phyloP scores from a whole-genome alignment of 2,113 vertebrate genomes.

The Lepus timidus region DNA sequence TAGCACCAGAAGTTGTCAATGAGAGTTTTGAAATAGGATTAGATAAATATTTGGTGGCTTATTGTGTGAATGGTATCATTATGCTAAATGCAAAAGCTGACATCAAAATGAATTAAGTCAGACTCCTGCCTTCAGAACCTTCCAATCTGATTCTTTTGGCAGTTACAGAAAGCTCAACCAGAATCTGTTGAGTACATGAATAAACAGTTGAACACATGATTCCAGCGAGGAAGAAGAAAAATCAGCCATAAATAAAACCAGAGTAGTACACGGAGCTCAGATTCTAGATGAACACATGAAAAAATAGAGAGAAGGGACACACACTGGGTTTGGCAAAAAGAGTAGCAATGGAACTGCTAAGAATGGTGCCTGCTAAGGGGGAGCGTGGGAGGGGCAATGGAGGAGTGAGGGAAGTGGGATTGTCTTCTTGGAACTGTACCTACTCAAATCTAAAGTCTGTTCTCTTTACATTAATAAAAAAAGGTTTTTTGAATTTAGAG shows the following conservation, averaged over 20 bases:
- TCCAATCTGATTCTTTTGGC: background rate
- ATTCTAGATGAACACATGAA: background rate
- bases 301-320: background rate
- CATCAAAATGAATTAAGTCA: background rate
- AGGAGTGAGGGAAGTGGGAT: too few species aligned
- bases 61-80: background rate
- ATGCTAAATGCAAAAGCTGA: background rate
- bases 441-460: too few species aligned
- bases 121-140: background rate
- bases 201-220: constrained; percentile 14
- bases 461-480: too few species aligned
- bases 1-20: background rate
- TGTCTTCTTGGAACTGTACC: too few species aligned
- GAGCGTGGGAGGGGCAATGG: too few species aligned
- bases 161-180: background rate
- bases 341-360: background rate
- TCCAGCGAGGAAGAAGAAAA: background rate
- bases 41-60: background rate
- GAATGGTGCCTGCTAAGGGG: background rate
- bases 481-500: background rate
- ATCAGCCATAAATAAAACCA: background rate
- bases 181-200: background rate
- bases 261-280: background rate
- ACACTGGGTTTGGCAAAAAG: background rate
- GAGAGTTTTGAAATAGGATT: background rate